Percentiles rank a stretch among this genome's conserved stretches.
Evolutionary conservation across 1,140 invertebrate genomes (phyloP).

Genomic region (Condylostylus longicornis): DNA sequence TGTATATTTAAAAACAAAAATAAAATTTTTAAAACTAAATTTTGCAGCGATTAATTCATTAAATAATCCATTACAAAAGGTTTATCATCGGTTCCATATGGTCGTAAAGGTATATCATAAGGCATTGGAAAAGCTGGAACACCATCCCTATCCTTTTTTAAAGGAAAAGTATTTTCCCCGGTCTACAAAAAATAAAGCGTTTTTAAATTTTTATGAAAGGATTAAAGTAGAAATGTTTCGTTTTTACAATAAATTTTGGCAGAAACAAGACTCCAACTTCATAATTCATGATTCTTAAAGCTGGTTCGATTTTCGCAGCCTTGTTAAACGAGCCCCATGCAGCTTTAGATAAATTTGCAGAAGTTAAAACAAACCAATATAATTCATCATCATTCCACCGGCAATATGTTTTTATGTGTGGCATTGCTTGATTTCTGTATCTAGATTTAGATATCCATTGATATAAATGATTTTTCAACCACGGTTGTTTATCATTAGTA

Average conservation of each 20-base stretch:
- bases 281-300: slow-evolving; percentile 68
- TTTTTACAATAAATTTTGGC: slow-evolving; percentile 65
- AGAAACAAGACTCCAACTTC: slow-evolving; percentile 84
- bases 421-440: slow-evolving; percentile 61
- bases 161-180: slow-evolving; percentile 28
- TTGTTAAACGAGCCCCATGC: slow-evolving; percentile 77
- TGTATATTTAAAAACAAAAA: too few species aligned
- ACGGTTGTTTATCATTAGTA: slow-evolving; percentile 70
- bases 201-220: not conserved
- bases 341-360: slow-evolving; percentile 87
- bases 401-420: slow-evolving; percentile 86
- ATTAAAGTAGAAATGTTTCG: not conserved
- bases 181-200: slow-evolving; percentile 11
- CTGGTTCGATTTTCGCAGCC: slow-evolving; percentile 37
- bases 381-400: slow-evolving; percentile 53
- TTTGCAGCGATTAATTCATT: too few species aligned
- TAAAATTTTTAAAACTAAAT: too few species aligned
- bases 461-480: slow-evolving; percentile 61
- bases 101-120: slow-evolving; percentile 59
- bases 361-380: slow-evolving; percentile 76
- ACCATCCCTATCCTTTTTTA: slow-evolving; percentile 29
- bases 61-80: slow-evolving; percentile 38
- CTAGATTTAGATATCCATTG: slow-evolving; percentile 64
- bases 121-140: slow-evolving; percentile 49
- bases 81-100: slow-evolving; percentile 45